Percentiles rank a stretch among this genome's conserved stretches.
These are phyloP conservation scores for Perca schrenkii DNA, from an alignment of 2,113 vertebrate genomes.

Conservation along the genomic window DNA sequence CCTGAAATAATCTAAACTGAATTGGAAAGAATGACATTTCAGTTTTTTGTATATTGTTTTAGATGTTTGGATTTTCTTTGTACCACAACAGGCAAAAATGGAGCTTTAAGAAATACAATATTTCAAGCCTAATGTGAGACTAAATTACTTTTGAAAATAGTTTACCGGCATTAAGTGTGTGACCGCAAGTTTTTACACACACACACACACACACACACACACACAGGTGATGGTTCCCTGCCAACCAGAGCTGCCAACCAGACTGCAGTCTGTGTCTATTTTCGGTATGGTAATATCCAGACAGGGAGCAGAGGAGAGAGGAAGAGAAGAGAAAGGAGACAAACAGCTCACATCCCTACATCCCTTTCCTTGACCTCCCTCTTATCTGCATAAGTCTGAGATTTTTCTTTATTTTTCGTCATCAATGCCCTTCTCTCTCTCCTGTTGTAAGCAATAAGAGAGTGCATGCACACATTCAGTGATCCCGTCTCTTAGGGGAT, in stretches of 20 bases:
- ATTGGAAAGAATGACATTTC: neutral
- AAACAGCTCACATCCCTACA: conserved; percentile 31
- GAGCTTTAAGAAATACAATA: neutral
- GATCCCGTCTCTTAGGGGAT: conserved; percentile 14
- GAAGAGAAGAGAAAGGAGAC: neutral
- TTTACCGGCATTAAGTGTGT: neutral
- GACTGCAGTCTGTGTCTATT: conserved; percentile 8
- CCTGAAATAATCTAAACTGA: neutral
- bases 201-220: neutral
- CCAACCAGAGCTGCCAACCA: conserved; percentile 26
- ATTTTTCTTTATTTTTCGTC: neutral
- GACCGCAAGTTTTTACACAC: neutral
- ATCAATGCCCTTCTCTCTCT: neutral
- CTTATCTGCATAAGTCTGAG: neutral
- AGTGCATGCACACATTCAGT: neutral
- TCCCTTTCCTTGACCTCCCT: conserved; percentile 13
- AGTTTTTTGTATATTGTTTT: neutral
- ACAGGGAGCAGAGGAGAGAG: neutral
- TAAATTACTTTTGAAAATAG: neutral
- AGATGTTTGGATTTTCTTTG: neutral
- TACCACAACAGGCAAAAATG: neutral
- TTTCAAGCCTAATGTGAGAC: neutral
- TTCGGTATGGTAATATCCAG: conserved; percentile 2
- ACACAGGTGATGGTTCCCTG: neutral
- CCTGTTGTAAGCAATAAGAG: neutral